Evolutionary conservation across 1,140 invertebrate genomes (phyloP).

Genomic region (Drosophila tristis): DNA sequence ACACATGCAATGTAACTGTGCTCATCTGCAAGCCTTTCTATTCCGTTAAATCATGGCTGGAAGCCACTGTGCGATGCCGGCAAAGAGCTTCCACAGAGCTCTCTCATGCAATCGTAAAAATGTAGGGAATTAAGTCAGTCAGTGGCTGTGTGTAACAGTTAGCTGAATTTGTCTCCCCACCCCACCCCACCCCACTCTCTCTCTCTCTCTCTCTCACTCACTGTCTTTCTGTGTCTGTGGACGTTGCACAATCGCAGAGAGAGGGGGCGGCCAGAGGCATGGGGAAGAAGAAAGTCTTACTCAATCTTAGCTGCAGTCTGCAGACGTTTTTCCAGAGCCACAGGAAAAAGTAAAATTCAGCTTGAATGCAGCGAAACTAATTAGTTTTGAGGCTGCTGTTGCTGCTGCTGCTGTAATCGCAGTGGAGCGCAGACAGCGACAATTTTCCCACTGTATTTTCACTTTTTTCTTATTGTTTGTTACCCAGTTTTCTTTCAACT

Average conservation of each 20-base stretch:
- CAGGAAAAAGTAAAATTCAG: constrained; percentile 66
- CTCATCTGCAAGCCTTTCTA: too few species aligned
- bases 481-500: constrained; percentile 42
- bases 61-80: constrained; percentile 14
- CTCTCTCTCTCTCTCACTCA: constrained; percentile 15
- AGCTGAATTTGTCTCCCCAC: constrained; percentile 70
- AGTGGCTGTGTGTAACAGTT: constrained; percentile 74
- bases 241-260: constrained; percentile 19
- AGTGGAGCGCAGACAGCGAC: constrained; percentile 65
- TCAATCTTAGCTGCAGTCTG: constrained; percentile 58
- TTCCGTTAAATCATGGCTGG: constrained; percentile 8
- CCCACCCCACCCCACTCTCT: constrained; percentile 9
- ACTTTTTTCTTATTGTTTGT: constrained; percentile 48
- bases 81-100: constrained; percentile 13
- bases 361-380: constrained; percentile 74
- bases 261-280: constrained; percentile 2
- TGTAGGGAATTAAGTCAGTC: constrained; percentile 81
- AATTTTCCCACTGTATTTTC: constrained; percentile 80
- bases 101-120: constrained; percentile 52
- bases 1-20: too few species aligned
- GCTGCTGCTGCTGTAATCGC: constrained; percentile 61
- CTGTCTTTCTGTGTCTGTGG: constrained; percentile 41
- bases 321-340: constrained; percentile 9
- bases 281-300: constrained; percentile 65
- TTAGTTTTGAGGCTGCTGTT: constrained; percentile 70